These are phyloP conservation scores for Plagodis pulveraria DNA, from an alignment of 2,888 invertebrate genomes.

Conservation along the genomic window DNA sequence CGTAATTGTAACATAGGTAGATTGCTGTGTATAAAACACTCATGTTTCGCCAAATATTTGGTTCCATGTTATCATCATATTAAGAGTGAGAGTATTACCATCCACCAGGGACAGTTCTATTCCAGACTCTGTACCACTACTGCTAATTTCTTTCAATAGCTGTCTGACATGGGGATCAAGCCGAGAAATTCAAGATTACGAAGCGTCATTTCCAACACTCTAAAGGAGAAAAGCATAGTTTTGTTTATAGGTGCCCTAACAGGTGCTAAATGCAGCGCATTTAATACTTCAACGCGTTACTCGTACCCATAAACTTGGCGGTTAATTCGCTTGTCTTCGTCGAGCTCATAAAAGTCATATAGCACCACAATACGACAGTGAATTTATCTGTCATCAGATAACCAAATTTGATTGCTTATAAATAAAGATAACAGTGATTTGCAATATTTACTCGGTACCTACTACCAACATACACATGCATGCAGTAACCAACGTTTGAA, in stretches of 20 bases:
- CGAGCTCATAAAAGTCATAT: conserved; percentile 20
- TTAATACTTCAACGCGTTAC: background rate
- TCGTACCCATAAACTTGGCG: conserved; percentile 9
- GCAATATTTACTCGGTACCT: conserved; percentile 7
- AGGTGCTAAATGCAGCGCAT: background rate
- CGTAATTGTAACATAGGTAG: too few species aligned
- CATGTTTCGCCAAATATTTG: too few species aligned
- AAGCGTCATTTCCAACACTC: too few species aligned
- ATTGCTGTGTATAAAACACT: too few species aligned
- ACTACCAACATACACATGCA: background rate
- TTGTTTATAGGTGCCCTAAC: background rate
- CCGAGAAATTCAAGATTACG: too few species aligned
- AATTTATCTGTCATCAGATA: conserved; percentile 20
- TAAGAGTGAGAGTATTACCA: too few species aligned
- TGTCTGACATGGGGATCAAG: too few species aligned
- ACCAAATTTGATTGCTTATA: conserved; percentile 19
- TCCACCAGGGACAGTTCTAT: too few species aligned
- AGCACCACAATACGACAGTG: conserved; percentile 14
- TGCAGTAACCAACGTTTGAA: conserved; percentile 3
- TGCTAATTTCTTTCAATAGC: too few species aligned
- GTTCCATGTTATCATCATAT: too few species aligned
- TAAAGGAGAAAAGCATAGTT: too few species aligned
- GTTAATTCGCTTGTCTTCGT: conserved; percentile 12
- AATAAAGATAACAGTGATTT: conserved; percentile 23
- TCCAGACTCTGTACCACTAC: too few species aligned